phyloP scores from a whole-genome alignment of 2,888 invertebrate genomes.

The Chrysina gloriosa region DNA sequence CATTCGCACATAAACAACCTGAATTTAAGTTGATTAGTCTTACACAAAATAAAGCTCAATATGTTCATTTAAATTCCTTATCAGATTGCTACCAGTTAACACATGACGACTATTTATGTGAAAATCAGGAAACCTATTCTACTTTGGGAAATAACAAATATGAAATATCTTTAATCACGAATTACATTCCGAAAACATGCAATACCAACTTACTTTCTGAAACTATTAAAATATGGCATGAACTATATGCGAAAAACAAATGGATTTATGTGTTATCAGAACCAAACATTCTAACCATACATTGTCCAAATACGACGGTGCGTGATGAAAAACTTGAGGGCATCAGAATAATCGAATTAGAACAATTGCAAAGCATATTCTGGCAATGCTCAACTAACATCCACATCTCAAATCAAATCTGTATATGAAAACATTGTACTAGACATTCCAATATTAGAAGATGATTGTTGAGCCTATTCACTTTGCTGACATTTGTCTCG shows the following conservation, averaged over 20 bases:
- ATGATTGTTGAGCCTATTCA: background rate
- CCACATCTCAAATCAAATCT: background rate
- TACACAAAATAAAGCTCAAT: background rate
- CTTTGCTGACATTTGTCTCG: background rate
- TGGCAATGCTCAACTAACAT: background rate
- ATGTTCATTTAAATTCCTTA: conserved; percentile 22
- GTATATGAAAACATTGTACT: background rate
- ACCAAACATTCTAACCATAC: conserved; percentile 2
- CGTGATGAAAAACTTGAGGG: background rate
- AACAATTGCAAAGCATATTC: conserved; percentile 1
- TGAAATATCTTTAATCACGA: conserved; percentile 15
- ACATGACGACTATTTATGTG: conserved; percentile 10
- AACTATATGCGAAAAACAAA: background rate
- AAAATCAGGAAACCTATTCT: conserved; percentile 1
- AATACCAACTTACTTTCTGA: background rate
- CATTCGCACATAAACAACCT: background rate
- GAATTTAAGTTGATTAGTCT: background rate
- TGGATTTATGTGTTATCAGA: conserved; percentile 10
- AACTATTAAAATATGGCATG: conserved; percentile 9
- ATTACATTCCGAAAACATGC: too few species aligned
- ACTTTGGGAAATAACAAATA: background rate
- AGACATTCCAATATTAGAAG: conserved; percentile 12
- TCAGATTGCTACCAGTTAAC: conserved; percentile 1
- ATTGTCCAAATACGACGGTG: background rate
- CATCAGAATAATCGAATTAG: background rate